Conservation (phyloP, 2,888 invertebrate species). For the Clunio marinus region DNA sequence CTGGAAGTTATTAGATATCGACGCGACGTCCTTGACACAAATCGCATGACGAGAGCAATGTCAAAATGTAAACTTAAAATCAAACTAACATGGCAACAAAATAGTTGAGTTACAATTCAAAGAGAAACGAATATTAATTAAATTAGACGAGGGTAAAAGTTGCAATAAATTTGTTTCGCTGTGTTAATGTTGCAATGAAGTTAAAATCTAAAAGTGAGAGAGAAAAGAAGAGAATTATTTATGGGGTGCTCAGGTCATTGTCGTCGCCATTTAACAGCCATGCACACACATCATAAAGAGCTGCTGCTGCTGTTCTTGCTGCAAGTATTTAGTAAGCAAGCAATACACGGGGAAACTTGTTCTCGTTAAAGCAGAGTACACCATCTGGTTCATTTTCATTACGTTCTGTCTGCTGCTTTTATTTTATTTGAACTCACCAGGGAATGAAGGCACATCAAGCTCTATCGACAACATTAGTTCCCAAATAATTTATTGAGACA, state of each 20-base stretch:
- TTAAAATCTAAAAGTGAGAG: slow-evolving; percentile 13
- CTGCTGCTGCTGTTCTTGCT: too few relatives aligned
- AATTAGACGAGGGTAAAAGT: too few relatives aligned
- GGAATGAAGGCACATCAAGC: not conserved
- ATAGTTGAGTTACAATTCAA: too few relatives aligned
- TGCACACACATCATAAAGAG: slow-evolving; percentile 36
- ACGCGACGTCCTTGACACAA: slow-evolving; percentile 21
- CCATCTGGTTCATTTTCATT: slow-evolving; percentile 20
- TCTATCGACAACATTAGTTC: not conserved
- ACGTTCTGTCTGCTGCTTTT: not conserved
- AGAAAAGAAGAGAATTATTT: slow-evolving; percentile 24
- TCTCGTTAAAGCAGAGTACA: not conserved
- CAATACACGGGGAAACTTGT: not conserved
- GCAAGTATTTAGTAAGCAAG: too few relatives aligned
- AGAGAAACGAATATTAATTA: too few relatives aligned
- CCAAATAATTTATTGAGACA: not conserved
- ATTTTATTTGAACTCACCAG: not conserved
- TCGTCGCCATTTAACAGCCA: slow-evolving; percentile 25
- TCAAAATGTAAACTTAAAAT: too few relatives aligned
- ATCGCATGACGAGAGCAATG: not conserved
- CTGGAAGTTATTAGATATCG: too few relatives aligned
- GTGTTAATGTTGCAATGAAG: too few relatives aligned
- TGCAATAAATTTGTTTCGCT: too few relatives aligned
- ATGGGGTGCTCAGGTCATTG: slow-evolving; percentile 36
- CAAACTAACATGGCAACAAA: too few relatives aligned